Percentiles rank a stretch among this genome's conserved stretches.
Evolutionary conservation across 2,797 vertebrate species (phyloP).

Genomic region (Luscinia luscinia): DNA sequence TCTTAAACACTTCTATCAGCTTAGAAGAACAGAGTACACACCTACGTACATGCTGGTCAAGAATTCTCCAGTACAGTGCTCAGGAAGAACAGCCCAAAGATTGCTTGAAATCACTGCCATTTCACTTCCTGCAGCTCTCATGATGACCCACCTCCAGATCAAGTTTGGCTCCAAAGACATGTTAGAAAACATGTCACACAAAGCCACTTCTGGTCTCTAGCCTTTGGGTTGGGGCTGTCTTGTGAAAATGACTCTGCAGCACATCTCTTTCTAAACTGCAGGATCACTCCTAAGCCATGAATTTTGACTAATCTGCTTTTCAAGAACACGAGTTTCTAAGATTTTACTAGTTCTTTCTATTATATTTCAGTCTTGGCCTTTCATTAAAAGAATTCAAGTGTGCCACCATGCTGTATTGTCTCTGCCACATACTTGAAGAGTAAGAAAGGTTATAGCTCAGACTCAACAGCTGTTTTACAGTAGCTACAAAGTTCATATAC

Average conservation of each 20-base stretch:
- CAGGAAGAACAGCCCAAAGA: neutral
- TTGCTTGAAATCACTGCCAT: neutral
- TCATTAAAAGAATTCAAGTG: neutral
- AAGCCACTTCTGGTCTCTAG: neutral
- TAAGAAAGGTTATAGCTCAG: neutral
- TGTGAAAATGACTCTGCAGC: neutral
- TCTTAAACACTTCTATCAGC: neutral
- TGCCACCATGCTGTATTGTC: neutral
- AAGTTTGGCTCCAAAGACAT: neutral
- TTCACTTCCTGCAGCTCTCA: neutral
- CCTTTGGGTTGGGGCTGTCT: neutral
- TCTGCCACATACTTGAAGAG: neutral
- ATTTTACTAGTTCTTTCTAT: neutral
- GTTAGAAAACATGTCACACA: neutral
- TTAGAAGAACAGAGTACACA: neutral
- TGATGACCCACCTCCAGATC: neutral
- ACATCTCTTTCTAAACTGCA: neutral
- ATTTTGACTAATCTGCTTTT: neutral
- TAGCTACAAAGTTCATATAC: accelerated
- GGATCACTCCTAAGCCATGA: neutral
- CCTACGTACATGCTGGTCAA: neutral
- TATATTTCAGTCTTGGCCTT: neutral
- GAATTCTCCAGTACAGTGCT: neutral
- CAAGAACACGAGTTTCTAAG: neutral
- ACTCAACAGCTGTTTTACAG: neutral